Percentiles rank a stretch among this genome's conserved stretches.
phyloP scores from a whole-genome alignment of 2,113 vertebrate genomes.

The Chionis minor region DNA sequence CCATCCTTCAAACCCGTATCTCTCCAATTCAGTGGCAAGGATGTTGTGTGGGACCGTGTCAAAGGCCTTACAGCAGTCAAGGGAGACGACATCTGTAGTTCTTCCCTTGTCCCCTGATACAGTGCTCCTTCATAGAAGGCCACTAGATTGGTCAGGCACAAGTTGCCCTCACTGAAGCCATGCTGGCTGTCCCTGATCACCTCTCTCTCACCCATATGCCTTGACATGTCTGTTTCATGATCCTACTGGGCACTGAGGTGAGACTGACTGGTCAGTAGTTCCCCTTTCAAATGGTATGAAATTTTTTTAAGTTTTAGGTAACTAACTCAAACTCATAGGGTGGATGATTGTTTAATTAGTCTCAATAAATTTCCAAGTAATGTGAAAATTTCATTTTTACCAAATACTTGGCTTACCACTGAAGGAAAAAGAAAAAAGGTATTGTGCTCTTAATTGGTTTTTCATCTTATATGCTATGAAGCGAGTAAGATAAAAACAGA shows the following conservation, averaged over 20 bases:
- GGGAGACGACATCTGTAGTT: neutral
- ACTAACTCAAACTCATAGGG: neutral
- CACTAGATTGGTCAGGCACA: neutral
- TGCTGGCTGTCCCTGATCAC: neutral
- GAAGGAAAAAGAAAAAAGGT: neutral
- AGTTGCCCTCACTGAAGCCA: neutral
- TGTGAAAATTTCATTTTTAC: neutral
- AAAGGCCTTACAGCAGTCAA: neutral
- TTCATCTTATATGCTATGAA: neutral
- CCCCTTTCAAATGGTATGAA: neutral
- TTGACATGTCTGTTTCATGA: neutral
- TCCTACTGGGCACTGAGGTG: neutral
- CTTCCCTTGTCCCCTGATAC: too few relatives aligned
- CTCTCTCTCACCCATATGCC: too few relatives aligned
- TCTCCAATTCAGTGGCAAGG: neutral
- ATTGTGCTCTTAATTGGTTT: neutral
- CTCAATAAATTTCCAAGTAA: neutral
- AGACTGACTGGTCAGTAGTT: neutral
- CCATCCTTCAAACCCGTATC: neutral
- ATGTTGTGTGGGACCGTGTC: too few relatives aligned
- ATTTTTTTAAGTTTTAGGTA: neutral
- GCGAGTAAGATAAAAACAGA: neutral
- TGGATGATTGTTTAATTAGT: neutral
- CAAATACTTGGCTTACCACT: neutral
- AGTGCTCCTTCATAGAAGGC: neutral